phyloP scores from a whole-genome alignment of 2,797 vertebrate species.

The Gymnopithys bicolor region DNA sequence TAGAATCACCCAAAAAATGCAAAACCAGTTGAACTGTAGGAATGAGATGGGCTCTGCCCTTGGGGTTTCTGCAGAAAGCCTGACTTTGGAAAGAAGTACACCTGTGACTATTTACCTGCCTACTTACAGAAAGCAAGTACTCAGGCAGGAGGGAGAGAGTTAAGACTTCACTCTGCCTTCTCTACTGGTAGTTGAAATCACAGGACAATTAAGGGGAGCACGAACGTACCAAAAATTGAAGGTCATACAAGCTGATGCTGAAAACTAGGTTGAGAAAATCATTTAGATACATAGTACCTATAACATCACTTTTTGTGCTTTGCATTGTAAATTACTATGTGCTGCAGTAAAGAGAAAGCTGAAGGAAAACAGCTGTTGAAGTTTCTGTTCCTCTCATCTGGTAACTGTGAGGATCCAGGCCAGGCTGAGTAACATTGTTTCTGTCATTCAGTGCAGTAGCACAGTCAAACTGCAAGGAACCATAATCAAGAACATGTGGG shows the following conservation, averaged over 20 bases:
- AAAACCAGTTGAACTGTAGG: not conserved
- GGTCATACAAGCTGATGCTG: not conserved
- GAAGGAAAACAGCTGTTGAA: not conserved
- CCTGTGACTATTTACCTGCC: not conserved
- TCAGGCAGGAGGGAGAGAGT: not conserved
- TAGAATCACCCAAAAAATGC: not conserved
- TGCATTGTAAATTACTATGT: not conserved
- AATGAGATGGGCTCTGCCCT: not conserved
- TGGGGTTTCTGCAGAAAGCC: not conserved
- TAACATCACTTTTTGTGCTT: not conserved
- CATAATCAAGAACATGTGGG: not conserved
- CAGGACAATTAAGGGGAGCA: rapidly evolving
- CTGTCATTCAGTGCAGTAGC: not conserved
- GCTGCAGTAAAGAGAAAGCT: not conserved
- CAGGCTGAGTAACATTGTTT: not conserved
- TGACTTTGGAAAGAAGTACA: not conserved
- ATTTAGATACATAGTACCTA: not conserved
- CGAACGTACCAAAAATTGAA: not conserved
- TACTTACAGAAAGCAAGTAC: not conserved
- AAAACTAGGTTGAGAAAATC: not conserved
- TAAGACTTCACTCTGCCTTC: not conserved
- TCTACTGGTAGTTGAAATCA: not conserved
- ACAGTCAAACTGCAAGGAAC: not conserved
- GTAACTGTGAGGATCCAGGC: not conserved
- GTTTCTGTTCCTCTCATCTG: not conserved